Evolutionary conservation across 2,888 invertebrate genomes (phyloP), one percentile per base, ranked within the genome.

Genomic region (Vesta saturnalis): DNA sequence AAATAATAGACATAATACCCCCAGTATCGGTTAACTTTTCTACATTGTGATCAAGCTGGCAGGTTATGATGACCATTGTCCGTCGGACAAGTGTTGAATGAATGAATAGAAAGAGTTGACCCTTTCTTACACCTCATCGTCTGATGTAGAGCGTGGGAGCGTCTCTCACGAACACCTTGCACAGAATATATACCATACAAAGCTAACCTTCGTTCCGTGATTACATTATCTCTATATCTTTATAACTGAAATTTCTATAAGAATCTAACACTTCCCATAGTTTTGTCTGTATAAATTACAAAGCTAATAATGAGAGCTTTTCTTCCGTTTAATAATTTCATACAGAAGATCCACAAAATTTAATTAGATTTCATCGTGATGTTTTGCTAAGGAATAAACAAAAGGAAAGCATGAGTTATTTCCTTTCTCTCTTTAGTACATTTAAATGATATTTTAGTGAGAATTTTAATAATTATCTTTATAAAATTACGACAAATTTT

Each of bases 91-190:
- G 72, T 72, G 73, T 52, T 60, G 64, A 63, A 70, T 67, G 64
- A 68, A 60, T 68, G 71, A 73, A 69, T 67, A 64, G 69, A 72
- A 72, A 69, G 74, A 68, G 65, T 69, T 74, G 75, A 72, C 74
- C 74, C 74, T 74, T 75, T 75, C 71, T 62, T 65, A 58, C 58
- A 63, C 62, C 76, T 77, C 77, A 79, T 78, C 77, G 81, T 80
- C 80, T 81, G 83, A 84, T 83, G 81, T 83, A 79, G 85, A 85
- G 85, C 85, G 85, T 85, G 86, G 86, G 85, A 85, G 85, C 84
- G 83, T 85, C 83, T 65, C 77, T 78, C 79, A 77, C 77, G 76
- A 81, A 73, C 80, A 83, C 82, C 82, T 85, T 85, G 83, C 82
- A 65, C 69, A 68, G 18, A 49, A 4, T 67, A 57, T 67, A 67